phyloP scores from a whole-genome alignment of 2,888 invertebrate genomes.

The Drosophila helvetica region DNA sequence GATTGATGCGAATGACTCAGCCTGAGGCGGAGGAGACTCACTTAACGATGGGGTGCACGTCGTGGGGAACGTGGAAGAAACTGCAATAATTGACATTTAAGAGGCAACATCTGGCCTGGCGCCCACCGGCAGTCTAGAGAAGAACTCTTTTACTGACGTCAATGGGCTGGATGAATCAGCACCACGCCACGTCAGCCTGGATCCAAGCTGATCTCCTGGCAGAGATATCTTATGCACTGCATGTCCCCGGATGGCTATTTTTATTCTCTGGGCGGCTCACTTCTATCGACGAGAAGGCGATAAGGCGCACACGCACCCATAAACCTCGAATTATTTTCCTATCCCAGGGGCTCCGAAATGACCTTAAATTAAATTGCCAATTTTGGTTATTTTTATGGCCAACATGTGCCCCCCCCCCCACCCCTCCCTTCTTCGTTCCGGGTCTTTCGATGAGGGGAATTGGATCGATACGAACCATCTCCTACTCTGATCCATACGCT shows the following conservation, averaged over 20 bases:
- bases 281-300: slow-evolving; percentile 57
- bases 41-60: slow-evolving; percentile 58
- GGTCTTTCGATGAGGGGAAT: not conserved
- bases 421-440: slow-evolving; percentile 8
- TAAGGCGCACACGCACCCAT: slow-evolving; percentile 77
- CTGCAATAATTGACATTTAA: slow-evolving; percentile 68
- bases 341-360: slow-evolving; percentile 48
- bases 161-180: slow-evolving; percentile 56
- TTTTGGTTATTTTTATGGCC: slow-evolving; percentile 61
- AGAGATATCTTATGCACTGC: slow-evolving; percentile 60
- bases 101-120: slow-evolving; percentile 64
- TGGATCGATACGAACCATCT: not conserved
- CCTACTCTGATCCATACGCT: not conserved
- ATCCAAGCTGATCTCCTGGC: slow-evolving; percentile 15
- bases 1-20: slow-evolving; percentile 60
- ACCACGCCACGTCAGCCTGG: not conserved
- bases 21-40: slow-evolving; percentile 20
- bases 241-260: slow-evolving; percentile 54
- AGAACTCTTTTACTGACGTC: slow-evolving; percentile 44
- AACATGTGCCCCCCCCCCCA: slow-evolving; percentile 53
- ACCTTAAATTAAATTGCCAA: slow-evolving; percentile 68
- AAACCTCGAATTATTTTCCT: slow-evolving; percentile 63
- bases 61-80: slow-evolving; percentile 27
- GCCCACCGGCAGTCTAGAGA: slow-evolving; percentile 24
- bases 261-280: slow-evolving; percentile 61